These are phyloP conservation scores for Tenebrio molitor DNA, from an alignment of 1,140 invertebrate genomes.

Conservation along the genomic window DNA sequence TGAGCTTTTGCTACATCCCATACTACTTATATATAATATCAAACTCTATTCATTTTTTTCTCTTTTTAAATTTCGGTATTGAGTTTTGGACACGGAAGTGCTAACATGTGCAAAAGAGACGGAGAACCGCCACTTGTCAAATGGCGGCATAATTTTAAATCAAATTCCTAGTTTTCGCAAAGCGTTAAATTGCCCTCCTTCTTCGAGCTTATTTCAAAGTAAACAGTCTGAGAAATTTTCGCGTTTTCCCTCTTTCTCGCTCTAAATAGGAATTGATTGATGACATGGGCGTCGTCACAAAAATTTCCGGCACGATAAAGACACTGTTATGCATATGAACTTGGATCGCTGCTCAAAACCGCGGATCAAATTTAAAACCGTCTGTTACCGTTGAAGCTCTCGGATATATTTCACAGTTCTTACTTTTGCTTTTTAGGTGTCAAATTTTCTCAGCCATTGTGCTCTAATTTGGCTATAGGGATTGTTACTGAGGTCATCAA, in stretches of 20 bases:
- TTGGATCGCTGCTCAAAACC: background rate
- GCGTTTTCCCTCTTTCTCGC: background rate
- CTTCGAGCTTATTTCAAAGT: constrained; percentile 33
- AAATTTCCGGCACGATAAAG: constrained; percentile 3
- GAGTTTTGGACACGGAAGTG: background rate
- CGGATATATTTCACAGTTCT: background rate
- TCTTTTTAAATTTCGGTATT: background rate
- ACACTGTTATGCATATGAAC: constrained; percentile 1
- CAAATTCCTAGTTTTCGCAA: constrained; percentile 28
- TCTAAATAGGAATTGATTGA: constrained; percentile 29
- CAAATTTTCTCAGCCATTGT: background rate
- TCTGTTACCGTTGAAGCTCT: background rate
- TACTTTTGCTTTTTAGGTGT: background rate
- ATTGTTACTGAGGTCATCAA: background rate
- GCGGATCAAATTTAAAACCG: constrained; percentile 11
- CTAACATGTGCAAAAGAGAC: no score
- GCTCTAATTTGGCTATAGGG: background rate
- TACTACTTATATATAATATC: constrained; percentile 30
- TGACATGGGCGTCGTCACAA: background rate
- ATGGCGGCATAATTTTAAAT: constrained; percentile 23
- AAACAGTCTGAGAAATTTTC: constrained; percentile 8
- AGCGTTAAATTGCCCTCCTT: constrained; percentile 30
- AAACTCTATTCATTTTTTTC: constrained; percentile 13
- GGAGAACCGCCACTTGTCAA: constrained; percentile 21
- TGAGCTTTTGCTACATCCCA: constrained; percentile 23